Evolutionary conservation across 2,888 invertebrate genomes (phyloP).

Genomic region (Corythucha ciliata): DNA sequence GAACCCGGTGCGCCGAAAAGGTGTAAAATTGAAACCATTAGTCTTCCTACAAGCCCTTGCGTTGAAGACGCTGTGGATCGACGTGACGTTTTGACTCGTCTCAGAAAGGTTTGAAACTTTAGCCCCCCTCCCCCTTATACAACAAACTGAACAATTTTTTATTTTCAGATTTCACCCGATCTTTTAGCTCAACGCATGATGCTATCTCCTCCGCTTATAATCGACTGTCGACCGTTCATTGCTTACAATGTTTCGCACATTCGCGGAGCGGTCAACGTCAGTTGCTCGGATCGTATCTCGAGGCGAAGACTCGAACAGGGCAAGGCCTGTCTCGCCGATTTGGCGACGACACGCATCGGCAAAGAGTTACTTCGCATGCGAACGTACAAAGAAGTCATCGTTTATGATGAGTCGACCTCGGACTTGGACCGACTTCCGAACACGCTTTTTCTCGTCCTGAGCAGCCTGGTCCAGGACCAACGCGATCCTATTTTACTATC

Average conservation of each 20-base stretch:
- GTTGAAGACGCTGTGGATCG: constrained; percentile 42
- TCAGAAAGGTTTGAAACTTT: constrained; percentile 22
- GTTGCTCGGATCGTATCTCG: constrained; percentile 61
- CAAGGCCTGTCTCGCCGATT: constrained; percentile 54
- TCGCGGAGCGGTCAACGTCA: constrained; percentile 58
- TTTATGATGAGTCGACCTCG: constrained; percentile 58
- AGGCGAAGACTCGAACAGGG: constrained; percentile 56
- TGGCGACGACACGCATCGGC: constrained; percentile 54
- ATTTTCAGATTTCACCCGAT: constrained; percentile 39
- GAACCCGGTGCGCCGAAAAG: constrained; percentile 49
- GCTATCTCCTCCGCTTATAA: constrained; percentile 28
- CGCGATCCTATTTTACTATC: constrained; percentile 55
- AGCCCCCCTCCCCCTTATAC: background rate
- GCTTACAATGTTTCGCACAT: constrained; percentile 61
- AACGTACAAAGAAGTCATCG: constrained; percentile 52
- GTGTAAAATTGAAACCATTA: constrained; percentile 47
- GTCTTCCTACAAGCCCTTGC: constrained; percentile 47
- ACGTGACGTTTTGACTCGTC: constrained; percentile 18
- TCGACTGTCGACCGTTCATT: constrained; percentile 48
- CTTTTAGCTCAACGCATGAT: constrained; percentile 46
- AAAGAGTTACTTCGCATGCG: constrained; percentile 52
- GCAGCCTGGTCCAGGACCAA: constrained; percentile 57
- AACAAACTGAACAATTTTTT: background rate
- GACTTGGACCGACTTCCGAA: constrained; percentile 51
- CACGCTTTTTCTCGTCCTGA: constrained; percentile 53